phyloP scores from a whole-genome alignment of 2,888 invertebrate species.

The Dynastes hyllus region DNA sequence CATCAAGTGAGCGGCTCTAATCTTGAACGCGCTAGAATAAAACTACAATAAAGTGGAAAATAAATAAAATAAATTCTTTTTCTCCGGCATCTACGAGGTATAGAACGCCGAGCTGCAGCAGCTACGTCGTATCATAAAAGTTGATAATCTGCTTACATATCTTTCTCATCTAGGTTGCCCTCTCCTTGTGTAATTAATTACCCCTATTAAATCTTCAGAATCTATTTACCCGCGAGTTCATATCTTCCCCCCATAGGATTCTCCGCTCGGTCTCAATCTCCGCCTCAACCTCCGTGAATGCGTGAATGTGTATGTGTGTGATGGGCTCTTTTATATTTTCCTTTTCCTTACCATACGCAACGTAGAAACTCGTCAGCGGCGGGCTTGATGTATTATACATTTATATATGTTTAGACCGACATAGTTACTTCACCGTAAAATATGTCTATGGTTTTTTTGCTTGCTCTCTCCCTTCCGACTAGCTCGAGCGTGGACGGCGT shows the following conservation, averaged over 20 bases:
- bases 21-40: no score
- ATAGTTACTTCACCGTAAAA: constrained; percentile 64
- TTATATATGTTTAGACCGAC: constrained; percentile 61
- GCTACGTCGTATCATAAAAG: constrained; percentile 5
- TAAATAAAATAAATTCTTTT: no score
- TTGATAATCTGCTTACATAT: constrained; percentile 30
- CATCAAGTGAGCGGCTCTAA: no score
- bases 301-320: no score
- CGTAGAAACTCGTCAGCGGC: no score
- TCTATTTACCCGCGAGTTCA: constrained; percentile 25
- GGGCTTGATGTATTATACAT: constrained; percentile 58
- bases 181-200: constrained; percentile 27
- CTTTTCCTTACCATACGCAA: no score
- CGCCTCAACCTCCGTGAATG: neutral
- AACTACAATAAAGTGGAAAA: no score
- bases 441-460: constrained; percentile 65
- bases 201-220: constrained; percentile 27
- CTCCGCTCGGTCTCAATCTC: neutral
- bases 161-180: neutral
- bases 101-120: no score
- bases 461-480: neutral
- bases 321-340: no score
- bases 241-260: neutral
- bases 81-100: no score
- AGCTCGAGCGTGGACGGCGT: no score